Evolutionary conservation across 1,140 invertebrate species (phyloP).

Genomic region (Rhynchophorus ferrugineus): DNA sequence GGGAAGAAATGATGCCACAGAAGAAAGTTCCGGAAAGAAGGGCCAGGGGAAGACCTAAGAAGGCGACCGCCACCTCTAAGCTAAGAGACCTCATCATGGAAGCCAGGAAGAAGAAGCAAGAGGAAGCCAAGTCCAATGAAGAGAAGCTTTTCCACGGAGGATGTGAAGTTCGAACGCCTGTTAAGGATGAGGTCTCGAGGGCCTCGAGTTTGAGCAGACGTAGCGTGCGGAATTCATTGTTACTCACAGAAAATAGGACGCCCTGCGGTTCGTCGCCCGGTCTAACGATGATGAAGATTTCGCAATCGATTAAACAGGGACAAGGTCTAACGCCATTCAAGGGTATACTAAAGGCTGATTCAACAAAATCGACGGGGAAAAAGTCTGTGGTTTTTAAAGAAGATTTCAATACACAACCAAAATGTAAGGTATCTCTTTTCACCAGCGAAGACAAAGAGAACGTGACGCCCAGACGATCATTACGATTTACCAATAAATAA

Average conservation of each 20-base stretch:
- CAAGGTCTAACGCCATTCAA: constrained; percentile 24
- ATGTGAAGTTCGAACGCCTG: neutral
- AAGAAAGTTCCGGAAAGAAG: constrained; percentile 17
- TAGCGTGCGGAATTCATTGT: constrained; percentile 14
- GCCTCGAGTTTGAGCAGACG: neutral
- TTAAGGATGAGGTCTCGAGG: neutral
- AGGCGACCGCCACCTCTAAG: constrained; percentile 9
- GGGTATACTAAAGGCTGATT: constrained; percentile 28
- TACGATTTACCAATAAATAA: too few species aligned
- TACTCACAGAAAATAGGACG: neutral
- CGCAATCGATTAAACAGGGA: constrained; percentile 23
- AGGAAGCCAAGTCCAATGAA: neutral
- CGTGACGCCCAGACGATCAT: neutral
- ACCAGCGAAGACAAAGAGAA: neutral
- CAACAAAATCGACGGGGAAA: constrained; percentile 16
- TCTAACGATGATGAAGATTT: constrained; percentile 29
- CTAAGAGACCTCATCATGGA: constrained; percentile 26
- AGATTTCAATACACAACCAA: neutral
- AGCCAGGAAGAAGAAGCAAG: constrained; percentile 20
- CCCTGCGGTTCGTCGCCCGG: constrained; percentile 16
- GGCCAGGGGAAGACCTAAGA: constrained; percentile 10
- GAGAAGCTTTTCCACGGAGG: neutral
- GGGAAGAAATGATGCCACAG: constrained; percentile 43
- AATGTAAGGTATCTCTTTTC: neutral
- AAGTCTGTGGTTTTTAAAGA: constrained; percentile 30